Conservation (phyloP, 2,888 invertebrate genomes). For the Onthophagus sagittarius region DNA sequence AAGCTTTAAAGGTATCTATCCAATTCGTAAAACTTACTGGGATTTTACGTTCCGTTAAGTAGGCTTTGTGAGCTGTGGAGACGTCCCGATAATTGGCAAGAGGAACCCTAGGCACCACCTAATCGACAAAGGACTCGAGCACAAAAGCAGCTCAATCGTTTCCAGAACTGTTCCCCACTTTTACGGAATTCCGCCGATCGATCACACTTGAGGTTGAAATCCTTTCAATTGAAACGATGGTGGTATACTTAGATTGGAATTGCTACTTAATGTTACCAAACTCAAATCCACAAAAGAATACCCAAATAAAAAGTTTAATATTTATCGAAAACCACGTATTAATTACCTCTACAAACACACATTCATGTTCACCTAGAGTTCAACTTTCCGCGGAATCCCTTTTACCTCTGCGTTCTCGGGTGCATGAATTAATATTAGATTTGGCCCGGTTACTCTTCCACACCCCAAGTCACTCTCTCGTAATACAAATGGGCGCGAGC, state of each 20-base stretch:
- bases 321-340: not conserved
- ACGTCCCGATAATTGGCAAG: not conserved
- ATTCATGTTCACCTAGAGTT: not conserved
- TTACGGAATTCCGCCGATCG: not conserved
- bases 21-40: not conserved
- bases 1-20: not conserved
- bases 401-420: not conserved
- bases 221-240: not conserved
- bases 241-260: not conserved
- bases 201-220: not conserved
- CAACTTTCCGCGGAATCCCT: not conserved
- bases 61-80: not conserved
- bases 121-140: not conserved
- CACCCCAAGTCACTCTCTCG: not conserved
- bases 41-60: not conserved
- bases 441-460: not conserved
- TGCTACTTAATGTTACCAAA: not conserved
- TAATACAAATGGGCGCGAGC: not conserved
- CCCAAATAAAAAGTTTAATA: not conserved
- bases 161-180: not conserved
- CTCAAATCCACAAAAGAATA: not conserved
- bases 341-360: not conserved
- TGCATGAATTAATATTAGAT: not conserved
- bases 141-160: not conserved
- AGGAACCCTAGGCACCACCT: not conserved